These are phyloP conservation scores for Callorhinus ursinus DNA, from an alignment of 2,113 vertebrate species.

Conservation along the genomic window DNA sequence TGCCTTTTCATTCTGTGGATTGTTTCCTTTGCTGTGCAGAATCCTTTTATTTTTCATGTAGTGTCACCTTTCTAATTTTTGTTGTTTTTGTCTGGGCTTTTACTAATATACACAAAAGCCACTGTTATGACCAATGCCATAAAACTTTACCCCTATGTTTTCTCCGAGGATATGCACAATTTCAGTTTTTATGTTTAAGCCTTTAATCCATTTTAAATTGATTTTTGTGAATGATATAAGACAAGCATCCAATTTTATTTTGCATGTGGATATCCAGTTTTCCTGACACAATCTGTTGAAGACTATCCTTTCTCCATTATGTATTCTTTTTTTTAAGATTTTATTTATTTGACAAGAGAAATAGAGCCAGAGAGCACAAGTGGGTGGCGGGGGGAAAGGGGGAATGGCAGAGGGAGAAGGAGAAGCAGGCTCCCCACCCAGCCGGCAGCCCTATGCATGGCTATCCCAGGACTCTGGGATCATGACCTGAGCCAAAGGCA, in stretches of 20 bases:
- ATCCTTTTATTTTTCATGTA: neutral
- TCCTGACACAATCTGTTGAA: neutral
- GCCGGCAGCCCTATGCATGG: too few species aligned
- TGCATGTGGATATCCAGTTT: neutral
- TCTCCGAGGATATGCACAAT: neutral
- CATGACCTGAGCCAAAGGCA: too few species aligned
- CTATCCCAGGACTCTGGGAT: too few species aligned
- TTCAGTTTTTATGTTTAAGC: neutral
- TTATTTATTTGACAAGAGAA: too few species aligned
- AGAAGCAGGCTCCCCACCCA: too few species aligned
- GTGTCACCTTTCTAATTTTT: neutral
- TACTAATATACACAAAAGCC: neutral
- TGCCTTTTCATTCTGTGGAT: neutral
- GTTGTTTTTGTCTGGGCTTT: neutral
- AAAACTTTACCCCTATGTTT: neutral
- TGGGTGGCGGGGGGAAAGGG: fast-evolving
- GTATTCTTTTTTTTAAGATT: neutral
- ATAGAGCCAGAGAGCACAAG: too few species aligned
- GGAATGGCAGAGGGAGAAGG: too few species aligned
- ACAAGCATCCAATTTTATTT: neutral
- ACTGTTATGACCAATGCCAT: neutral
- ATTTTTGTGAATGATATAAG: neutral
- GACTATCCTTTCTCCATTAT: neutral
- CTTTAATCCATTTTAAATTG: neutral
- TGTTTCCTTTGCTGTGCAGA: neutral